A percentile compares a stretch with the other conserved stretches of the same genome.
These are phyloP conservation scores for Tigriopus californicus DNA, from an alignment of 2,888 invertebrate genomes.

Conservation along the genomic window DNA sequence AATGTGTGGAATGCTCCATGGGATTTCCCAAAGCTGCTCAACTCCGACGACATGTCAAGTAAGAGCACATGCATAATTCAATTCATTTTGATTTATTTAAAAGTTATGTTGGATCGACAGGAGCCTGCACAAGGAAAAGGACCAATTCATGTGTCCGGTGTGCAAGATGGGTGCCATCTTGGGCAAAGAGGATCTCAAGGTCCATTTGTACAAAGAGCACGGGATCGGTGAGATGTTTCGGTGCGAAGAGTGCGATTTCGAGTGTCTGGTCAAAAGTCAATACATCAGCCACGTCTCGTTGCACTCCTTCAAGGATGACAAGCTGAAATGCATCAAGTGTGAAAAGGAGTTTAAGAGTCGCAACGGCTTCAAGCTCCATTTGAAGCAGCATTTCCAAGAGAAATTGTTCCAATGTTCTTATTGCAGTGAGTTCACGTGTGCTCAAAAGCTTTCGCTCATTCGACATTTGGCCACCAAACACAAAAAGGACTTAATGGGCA, in stretches of 20 bases:
- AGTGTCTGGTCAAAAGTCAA: constrained; percentile 4
- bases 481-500: constrained; percentile 21
- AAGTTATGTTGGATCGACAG: background rate
- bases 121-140: background rate
- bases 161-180: background rate
- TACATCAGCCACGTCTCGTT: constrained; percentile 8
- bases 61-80: background rate
- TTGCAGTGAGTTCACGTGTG: constrained; percentile 20
- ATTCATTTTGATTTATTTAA: too few relatives aligned
- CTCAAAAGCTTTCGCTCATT: constrained; percentile 22
- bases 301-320: constrained; percentile 1
- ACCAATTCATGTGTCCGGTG: constrained; percentile 5
- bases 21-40: background rate
- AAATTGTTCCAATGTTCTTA: constrained; percentile 19
- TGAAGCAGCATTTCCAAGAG: constrained; percentile 16
- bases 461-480: constrained; percentile 23
- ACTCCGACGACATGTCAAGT: background rate
- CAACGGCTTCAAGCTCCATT: constrained; percentile 21
- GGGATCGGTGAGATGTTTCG: constrained; percentile 15
- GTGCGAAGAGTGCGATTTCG: constrained; percentile 15
- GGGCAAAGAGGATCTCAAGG: constrained; percentile 12
- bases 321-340: constrained; percentile 20
- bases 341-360: constrained; percentile 21
- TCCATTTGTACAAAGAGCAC: constrained; percentile 16
- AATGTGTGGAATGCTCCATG: constrained; percentile 3